Evolutionary conservation across 2,797 vertebrate species (phyloP).

Genomic region (Pangasius mekongensis): DNA sequence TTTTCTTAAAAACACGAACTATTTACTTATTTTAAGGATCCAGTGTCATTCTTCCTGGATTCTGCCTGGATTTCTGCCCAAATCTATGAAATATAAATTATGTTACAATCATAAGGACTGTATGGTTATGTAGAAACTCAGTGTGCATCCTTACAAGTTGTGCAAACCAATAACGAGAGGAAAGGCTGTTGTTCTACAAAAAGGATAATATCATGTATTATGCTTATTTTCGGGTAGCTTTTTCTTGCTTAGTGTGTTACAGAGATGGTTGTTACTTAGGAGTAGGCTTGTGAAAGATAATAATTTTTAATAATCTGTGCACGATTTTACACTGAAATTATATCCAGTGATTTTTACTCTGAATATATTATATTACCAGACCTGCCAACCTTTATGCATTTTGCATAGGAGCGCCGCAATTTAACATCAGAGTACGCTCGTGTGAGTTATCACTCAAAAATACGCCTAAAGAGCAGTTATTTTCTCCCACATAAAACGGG

Average conservation of each 20-base stretch:
- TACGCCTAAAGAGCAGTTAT: neutral
- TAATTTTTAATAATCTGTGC: neutral
- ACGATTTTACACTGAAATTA: neutral
- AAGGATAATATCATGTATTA: neutral
- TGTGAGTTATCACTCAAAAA: neutral
- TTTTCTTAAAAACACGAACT: slow-evolving; percentile 14
- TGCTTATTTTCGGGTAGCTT: neutral
- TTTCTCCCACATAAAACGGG: neutral
- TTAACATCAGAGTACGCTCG: neutral
- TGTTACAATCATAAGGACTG: neutral
- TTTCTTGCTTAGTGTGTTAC: neutral
- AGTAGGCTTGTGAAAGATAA: neutral
- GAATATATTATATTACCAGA: neutral
- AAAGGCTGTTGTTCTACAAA: neutral
- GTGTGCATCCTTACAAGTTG: neutral
- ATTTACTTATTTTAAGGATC: slow-evolving; percentile 21
- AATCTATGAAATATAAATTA: neutral
- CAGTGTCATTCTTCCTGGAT: neutral
- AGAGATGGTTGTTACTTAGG: neutral
- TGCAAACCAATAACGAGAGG: neutral
- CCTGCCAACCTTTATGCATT: neutral
- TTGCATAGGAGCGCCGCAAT: neutral
- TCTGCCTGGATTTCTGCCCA: neutral
- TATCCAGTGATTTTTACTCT: neutral
- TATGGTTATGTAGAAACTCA: neutral